Evolutionary conservation across 30 jellyfish, hydroid and myxozoan species (phyloP), one percentile per base, ranked within the genome.

Genomic region (Aurelia sp.): DNA sequence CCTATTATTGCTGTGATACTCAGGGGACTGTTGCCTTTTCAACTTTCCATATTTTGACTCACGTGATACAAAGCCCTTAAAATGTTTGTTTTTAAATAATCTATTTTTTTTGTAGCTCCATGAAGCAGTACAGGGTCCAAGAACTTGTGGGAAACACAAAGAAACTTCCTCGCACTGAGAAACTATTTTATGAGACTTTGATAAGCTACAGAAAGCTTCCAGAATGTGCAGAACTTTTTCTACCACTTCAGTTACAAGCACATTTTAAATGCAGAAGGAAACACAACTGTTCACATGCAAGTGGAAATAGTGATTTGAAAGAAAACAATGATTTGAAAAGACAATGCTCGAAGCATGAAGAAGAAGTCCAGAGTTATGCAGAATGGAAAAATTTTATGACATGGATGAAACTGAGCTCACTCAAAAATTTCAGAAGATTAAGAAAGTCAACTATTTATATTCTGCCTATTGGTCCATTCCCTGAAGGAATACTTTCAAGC

Each of bases 401-500:
- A 40, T 60, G 90, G 89, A 66, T 66, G 35, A 88, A 79, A 74
- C 78, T 87, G 2, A 78, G 81, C 41, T 82, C 92, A 3, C 74
- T 72, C 88, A 71, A 85, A 37, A 84, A 75, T 23, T 87, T 82
- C 55, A 33, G 79, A 62, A 71, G 98, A 37, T 41, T 66, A 21
- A 62, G 93, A 47, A 93, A 88, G 41, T 79, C 90, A 2, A 68
- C 60, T 11, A 55, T 93, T 12, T 93, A 82, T 59, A 53, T 93
- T 13, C 89, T 74, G 11, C 97, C 93, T 0, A 78, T 93, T 68
- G 98, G 98, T 0, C 98, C 98, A 1, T 93, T 93, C 78, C 98
- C 98, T 18, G 96, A 82, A 4, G 85, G 64, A 12, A 69, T 88
- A 75, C 58, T 87, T 30, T 70, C 58, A 7, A 40, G 84, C 4